Conservation (phyloP, 1,140 invertebrate genomes). For the Brachionus rubens region DNA sequence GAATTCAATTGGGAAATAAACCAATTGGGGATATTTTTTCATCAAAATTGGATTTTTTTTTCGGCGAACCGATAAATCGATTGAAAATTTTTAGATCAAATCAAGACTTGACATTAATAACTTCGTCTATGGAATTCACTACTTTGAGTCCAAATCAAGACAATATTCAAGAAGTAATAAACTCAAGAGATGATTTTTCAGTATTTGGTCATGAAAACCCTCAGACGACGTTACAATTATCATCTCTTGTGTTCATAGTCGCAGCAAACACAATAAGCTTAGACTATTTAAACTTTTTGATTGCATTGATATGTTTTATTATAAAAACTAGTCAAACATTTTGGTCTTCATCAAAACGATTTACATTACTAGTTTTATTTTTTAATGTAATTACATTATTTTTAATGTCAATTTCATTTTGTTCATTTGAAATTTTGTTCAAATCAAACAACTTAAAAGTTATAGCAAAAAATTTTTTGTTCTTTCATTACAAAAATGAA, state of each 20-base stretch:
- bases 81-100: constrained; percentile 14
- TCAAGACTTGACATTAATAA: not conserved
- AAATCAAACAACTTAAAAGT: constrained; percentile 42
- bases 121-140: not conserved
- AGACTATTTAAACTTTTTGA: constrained; percentile 28
- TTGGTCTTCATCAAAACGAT: constrained; percentile 14
- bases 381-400: too few relatives aligned
- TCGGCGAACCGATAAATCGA: constrained; percentile 39
- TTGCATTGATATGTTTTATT: not conserved
- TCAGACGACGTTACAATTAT: not conserved
- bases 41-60: constrained; percentile 21
- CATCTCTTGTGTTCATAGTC: not conserved
- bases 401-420: not conserved
- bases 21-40: constrained; percentile 40
- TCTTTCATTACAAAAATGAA: not conserved
- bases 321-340: not conserved
- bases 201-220: not conserved
- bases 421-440: constrained; percentile 14
- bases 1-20: constrained; percentile 19
- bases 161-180: not conserved
- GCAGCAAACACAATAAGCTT: not conserved
- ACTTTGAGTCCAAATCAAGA: not conserved
- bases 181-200: constrained; percentile 41
- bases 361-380: not conserved
- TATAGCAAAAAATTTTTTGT: constrained; percentile 20